Evolutionary conservation across 2,113 vertebrate genomes (phyloP), one percentile per base, ranked within the genome.

Genomic region (Clupea harengus): DNA sequence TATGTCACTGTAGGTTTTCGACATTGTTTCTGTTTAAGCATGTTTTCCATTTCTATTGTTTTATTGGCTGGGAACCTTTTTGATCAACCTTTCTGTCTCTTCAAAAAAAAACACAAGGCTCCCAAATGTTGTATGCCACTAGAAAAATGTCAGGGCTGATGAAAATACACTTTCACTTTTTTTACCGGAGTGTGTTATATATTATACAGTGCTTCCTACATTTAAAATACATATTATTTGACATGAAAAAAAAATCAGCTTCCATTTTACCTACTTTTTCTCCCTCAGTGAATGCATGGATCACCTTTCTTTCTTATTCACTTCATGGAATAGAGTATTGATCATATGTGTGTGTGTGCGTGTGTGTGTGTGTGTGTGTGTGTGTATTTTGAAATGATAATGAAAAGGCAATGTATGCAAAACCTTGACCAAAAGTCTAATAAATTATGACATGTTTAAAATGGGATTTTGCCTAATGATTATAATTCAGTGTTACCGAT

Each of bases 341-440:
- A 32, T 72, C 72, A 78, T 39, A 78, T 15, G 28, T 78, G 72
- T 78, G 44, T 78, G 72, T 78, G 44, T 78, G 39, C 2, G 39
- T 39, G 39, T 39, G 2, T 39, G 39, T 2, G 39, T 39, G 39
- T 39, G 39, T 1, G 39, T 39, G 39, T 39, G 39, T 39, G 39
- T 78, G 44, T 78, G 72, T 75, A 75, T 78, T 78, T 78, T 78
- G 72, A 78, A 32, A 78, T 44, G 17, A 78, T 78, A 39, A 78
- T 78, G 72, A 78, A 78, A 78, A 78, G 72, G 25, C 28, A 44
- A 78, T 78, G 72, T 78, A 78, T 78, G 72, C 72, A 78, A 78
- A 78, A 78, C 72, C 72, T 78, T 78, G 72, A 78, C 72, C 72
- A 78, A 78, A 78, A 39, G 72, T 78, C 72, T 78, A 78, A 78